Evolutionary conservation across 2,113 vertebrate species (phyloP).

Genomic region (Vidua chalybeata): DNA sequence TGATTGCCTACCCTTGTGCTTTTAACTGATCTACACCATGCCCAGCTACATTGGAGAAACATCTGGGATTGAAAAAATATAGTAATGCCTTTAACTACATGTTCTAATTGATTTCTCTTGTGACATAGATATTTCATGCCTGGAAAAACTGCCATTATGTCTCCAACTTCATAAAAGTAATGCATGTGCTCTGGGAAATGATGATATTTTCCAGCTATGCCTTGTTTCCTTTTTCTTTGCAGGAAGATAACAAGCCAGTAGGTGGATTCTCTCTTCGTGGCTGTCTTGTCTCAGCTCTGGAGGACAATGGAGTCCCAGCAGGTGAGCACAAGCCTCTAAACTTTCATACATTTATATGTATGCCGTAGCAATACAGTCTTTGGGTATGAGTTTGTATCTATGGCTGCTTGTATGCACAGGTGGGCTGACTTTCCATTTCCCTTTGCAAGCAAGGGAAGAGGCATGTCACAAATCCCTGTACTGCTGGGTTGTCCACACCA

Average conservation of each 20-base stretch:
- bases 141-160: not conserved
- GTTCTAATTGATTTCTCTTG: not conserved
- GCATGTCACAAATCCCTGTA: not conserved
- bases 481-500: not conserved
- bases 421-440: not conserved
- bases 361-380: not conserved
- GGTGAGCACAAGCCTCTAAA: conserved; percentile 71
- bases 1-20: not conserved
- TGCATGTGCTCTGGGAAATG: not conserved
- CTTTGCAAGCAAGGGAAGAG: not conserved
- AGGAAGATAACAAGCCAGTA: conserved; percentile 89
- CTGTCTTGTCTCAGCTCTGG: conserved; percentile 90
- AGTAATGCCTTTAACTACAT: not conserved
- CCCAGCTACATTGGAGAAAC: not conserved
- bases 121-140: not conserved
- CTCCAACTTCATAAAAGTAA: not conserved
- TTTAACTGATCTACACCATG: not conserved
- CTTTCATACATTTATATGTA: not conserved
- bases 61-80: not conserved
- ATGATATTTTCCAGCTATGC: not conserved
- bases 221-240: not conserved
- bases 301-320: conserved; percentile 90
- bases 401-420: not conserved
- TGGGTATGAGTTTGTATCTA: not conserved
- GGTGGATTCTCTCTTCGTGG: conserved; percentile 90